Evolutionary conservation across 2,797 vertebrate genomes (phyloP).

Genomic region (Eptatretus atami): DNA sequence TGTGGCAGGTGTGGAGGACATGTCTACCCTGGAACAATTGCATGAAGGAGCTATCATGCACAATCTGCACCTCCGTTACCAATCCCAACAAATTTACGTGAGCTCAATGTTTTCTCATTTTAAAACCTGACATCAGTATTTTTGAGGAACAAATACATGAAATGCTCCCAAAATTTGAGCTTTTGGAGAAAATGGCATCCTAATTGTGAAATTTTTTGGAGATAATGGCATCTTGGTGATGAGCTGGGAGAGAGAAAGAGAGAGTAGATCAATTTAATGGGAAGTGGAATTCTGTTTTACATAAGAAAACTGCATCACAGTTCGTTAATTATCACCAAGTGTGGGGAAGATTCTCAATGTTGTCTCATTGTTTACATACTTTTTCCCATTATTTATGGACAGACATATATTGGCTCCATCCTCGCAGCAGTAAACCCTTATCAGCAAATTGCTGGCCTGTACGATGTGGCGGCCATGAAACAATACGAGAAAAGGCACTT

Average conservation of each 20-base stretch:
- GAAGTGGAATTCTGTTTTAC: too few species aligned
- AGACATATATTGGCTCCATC: constrained; percentile 72
- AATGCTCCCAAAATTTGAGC: not conserved
- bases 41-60: constrained; percentile 61
- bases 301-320: too few species aligned
- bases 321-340: not conserved
- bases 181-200: too few species aligned
- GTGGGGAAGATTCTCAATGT: not conserved
- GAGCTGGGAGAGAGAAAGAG: too few species aligned
- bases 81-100: constrained; percentile 45
- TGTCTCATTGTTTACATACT: constrained; percentile 10
- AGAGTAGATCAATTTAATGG: too few species aligned
- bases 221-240: too few species aligned
- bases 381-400: constrained; percentile 8
- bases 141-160: not conserved
- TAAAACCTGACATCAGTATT: too few species aligned
- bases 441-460: constrained; percentile 34
- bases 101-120: constrained; percentile 11
- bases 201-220: too few species aligned
- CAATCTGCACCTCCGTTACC: constrained; percentile 44
- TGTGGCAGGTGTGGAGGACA: constrained; percentile 44
- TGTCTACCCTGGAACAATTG: constrained; percentile 43
- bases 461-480: constrained; percentile 25
- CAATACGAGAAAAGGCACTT: constrained; percentile 43
- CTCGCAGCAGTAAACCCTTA: constrained; percentile 60